Percentiles rank a stretch among this genome's conserved stretches.
These are phyloP conservation scores for Napeogenes inachia DNA, from an alignment of 2,888 invertebrate species.

Conservation along the genomic window DNA sequence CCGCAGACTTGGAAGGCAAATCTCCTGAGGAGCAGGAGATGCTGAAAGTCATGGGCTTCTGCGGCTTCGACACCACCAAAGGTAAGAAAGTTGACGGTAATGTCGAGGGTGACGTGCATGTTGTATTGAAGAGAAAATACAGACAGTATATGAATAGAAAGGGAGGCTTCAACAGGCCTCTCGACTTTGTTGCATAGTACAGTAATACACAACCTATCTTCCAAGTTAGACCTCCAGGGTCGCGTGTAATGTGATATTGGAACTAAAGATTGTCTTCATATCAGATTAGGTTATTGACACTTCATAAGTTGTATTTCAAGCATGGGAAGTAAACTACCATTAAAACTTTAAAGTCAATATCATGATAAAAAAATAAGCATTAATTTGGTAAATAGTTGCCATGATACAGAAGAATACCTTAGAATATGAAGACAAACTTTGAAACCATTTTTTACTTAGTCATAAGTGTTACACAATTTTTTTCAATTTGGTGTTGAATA, in stretches of 20 bases:
- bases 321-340: too few relatives aligned
- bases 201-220: conserved; percentile 34
- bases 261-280: conserved; percentile 36
- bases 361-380: too few relatives aligned
- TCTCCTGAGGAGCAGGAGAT: conserved; percentile 95
- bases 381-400: conserved; percentile 10
- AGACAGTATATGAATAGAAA: conserved; percentile 99
- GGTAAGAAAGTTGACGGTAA: conserved; percentile 97
- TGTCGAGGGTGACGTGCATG: conserved; percentile 95
- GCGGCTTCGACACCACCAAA: conserved; percentile 96
- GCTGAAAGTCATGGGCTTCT: conserved; percentile 98
- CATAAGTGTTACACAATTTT: conserved; percentile 43
- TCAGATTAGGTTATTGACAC: conserved; percentile 1
- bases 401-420: conserved; percentile 8
- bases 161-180: conserved; percentile 98
- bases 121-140: conserved; percentile 96
- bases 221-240: conserved; percentile 36
- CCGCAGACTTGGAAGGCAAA: conserved; percentile 93
- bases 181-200: conserved; percentile 94
- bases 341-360: too few relatives aligned
- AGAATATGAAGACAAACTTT: conserved; percentile 25
- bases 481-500: conserved; percentile 36
- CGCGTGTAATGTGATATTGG: conserved; percentile 32
- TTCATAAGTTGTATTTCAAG: background rate
- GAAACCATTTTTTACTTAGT: conserved; percentile 37